Conservation (phyloP, 2,888 invertebrate genomes). For the Ophion slaviceki region DNA sequence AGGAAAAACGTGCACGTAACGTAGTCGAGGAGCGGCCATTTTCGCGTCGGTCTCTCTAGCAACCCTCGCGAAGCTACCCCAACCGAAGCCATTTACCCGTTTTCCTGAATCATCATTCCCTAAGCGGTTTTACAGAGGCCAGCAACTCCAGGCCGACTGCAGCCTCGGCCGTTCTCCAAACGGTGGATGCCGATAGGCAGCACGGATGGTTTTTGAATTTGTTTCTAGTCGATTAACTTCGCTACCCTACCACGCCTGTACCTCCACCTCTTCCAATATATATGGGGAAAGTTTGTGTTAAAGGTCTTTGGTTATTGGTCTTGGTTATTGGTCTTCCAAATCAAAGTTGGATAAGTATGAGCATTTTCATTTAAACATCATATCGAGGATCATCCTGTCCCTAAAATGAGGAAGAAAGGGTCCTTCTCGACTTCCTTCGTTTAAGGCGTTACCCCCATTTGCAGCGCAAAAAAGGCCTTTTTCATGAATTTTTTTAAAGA, state of each 20-base stretch:
- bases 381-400: background rate
- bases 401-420: background rate
- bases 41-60: background rate
- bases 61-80: background rate
- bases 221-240: conserved; percentile 78
- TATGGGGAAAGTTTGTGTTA: background rate
- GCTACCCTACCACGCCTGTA: conserved; percentile 51
- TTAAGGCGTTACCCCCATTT: too few relatives aligned
- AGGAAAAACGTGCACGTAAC: background rate
- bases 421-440: background rate
- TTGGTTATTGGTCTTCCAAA: background rate
- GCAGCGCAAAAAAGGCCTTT: too few relatives aligned
- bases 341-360: background rate
- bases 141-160: conserved; percentile 33
- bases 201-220: conserved; percentile 76
- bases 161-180: conserved; percentile 36
- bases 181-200: conserved; percentile 26
- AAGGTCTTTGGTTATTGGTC: too few relatives aligned
- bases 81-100: conserved; percentile 10
- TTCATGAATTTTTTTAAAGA: too few relatives aligned
- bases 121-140: conserved; percentile 10
- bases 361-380: background rate
- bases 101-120: conserved; percentile 33
- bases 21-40: background rate
- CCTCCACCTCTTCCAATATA: conserved; percentile 24